Base-by-base conservation (phyloP, 2,888 invertebrate species). In the Apantesis nais region DNA sequence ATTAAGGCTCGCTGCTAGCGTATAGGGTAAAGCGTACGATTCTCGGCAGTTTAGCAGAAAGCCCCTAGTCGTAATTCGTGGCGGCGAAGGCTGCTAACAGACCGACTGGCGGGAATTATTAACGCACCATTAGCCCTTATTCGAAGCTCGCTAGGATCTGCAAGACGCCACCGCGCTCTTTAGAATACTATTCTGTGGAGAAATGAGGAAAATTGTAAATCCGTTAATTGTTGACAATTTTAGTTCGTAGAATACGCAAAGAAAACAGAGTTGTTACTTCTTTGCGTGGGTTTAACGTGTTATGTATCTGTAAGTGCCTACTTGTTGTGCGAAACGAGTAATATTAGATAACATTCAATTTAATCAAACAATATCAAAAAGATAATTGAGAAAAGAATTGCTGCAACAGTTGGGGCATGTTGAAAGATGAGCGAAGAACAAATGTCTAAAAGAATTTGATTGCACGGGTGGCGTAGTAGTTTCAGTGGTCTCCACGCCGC, bases 121-220 rank as follows among this genome's bases (percentile, higher is more conserved):
- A 92, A 92, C 92, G 91, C 89, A 77, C 91, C 92, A 93, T 93
- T 93, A 93, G 91, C 87, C 88, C 86, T 87, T 89, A 86, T 90
- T 91, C 92, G 89, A 86, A 83, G 88, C 87, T 86, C 82, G 81
- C 81, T 78, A 82, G 83, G 84, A 87, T 87, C 88, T 85, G 82
- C 81, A 79, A 83, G 83, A 82, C 80, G 77, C 82, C 68, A 67
- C 70, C 65, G 73, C 74, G 78, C 77, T 80, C 76, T 77, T 77
- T 74, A 81, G 78, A 80, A 76, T 77, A 78, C 72, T 78, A 79
- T 78, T 77, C 64, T 71, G 39, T 68, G 67, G 66, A 39, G 72
- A 71, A 74, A 74, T 68, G 62, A 71, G 67, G 77, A 76, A 78
- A 77, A 79, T 82, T 81, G 81, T 78, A 81, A 82, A 81, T 78